Evolutionary conservation across 2,113 vertebrate genomes (phyloP).

Genomic region (Centropus unirufus): DNA sequence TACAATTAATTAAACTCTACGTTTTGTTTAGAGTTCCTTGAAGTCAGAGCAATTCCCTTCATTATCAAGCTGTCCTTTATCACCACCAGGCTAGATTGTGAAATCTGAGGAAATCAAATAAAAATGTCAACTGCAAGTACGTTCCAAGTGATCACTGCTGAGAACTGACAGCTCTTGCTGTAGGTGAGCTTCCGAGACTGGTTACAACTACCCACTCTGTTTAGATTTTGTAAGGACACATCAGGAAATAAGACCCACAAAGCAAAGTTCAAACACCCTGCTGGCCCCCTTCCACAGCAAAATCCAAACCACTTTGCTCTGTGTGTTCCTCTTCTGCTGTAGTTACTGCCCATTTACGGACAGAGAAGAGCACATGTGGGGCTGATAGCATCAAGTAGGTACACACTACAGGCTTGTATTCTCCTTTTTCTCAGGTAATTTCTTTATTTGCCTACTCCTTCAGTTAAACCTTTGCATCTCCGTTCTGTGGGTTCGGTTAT

Average conservation of each 20-base stretch:
- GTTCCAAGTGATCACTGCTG: not conserved
- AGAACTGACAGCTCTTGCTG: not conserved
- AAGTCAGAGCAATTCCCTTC: not conserved
- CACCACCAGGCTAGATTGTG: not conserved
- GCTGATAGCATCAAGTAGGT: not conserved
- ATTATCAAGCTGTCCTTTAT: not conserved
- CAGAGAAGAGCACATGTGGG: not conserved
- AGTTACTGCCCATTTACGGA: not conserved
- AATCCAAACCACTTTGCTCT: not conserved
- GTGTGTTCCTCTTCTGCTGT: rapidly evolving
- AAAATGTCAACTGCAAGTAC: not conserved
- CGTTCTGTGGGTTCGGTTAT: not conserved
- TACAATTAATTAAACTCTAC: not conserved
- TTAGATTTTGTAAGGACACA: not conserved
- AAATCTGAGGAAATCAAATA: not conserved
- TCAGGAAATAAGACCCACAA: not conserved
- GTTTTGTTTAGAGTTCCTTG: not conserved
- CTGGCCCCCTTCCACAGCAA: not conserved
- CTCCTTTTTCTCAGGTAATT: not conserved
- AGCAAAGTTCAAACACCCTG: not conserved
- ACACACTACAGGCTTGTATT: not conserved
- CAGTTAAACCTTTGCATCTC: not conserved
- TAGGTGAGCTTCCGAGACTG: not conserved
- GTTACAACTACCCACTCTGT: not conserved
- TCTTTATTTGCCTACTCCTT: not conserved